phyloP scores from a whole-genome alignment of 2,113 vertebrate species.

The Clarias gariepinus region DNA sequence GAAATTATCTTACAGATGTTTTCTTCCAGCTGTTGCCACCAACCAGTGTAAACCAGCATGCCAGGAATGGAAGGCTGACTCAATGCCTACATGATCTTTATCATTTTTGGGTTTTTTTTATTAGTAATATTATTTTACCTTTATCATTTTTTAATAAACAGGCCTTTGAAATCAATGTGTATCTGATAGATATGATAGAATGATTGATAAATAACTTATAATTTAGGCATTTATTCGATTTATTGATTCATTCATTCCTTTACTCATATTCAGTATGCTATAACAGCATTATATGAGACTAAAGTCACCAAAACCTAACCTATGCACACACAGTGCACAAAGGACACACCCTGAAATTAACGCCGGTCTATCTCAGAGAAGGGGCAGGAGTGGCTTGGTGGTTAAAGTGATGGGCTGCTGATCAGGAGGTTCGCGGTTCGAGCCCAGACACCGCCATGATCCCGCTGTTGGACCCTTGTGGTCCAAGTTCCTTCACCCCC shows the following conservation, averaged over 20 bases:
- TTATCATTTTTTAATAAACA: not conserved
- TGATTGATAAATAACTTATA: not conserved
- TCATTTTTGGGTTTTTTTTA: too few species aligned
- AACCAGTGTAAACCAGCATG: not conserved
- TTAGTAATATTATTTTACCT: not conserved
- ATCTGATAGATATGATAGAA: not conserved
- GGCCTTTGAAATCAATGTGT: not conserved
- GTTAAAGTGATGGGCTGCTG: too few species aligned
- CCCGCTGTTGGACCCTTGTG: too few species aligned
- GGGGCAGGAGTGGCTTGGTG: too few species aligned
- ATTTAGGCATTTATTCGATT: not conserved
- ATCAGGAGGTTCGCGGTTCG: too few species aligned
- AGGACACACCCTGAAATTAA: not conserved
- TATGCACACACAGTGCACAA: not conserved
- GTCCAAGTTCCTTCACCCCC: too few species aligned
- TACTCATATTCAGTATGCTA: not conserved
- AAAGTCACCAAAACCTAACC: not conserved
- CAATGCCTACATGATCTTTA: too few species aligned
- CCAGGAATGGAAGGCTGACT: not conserved
- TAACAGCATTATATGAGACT: not conserved
- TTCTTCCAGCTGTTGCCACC: slow-evolving; percentile 9
- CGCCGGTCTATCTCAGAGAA: not conserved
- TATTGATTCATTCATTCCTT: not conserved
- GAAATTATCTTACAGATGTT: slow-evolving; percentile 17
- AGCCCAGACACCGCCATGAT: too few species aligned